Evolutionary conservation across 2,797 vertebrate genomes (phyloP).

Genomic region (Lacerta agilis): DNA sequence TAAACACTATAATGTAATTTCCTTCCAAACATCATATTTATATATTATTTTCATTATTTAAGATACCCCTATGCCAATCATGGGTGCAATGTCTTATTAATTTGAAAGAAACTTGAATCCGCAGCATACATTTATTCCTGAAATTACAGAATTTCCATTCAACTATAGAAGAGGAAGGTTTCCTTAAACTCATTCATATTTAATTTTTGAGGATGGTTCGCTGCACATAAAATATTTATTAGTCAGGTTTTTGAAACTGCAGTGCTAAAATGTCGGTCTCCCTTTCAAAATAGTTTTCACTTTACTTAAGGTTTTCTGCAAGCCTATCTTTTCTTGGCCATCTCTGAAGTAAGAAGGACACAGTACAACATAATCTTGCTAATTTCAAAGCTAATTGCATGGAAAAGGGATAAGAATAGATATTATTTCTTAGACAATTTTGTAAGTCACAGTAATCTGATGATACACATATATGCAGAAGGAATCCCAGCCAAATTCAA

Average conservation of each 20-base stretch:
- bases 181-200: slow-evolving; percentile 72
- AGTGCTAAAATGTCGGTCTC: slow-evolving; percentile 66
- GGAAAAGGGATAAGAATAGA: background rate
- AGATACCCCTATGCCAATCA: slow-evolving; percentile 46
- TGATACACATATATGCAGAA: background rate
- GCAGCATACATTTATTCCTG: slow-evolving; percentile 52
- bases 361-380: background rate
- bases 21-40: slow-evolving; percentile 42
- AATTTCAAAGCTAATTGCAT: background rate
- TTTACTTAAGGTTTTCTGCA: slow-evolving; percentile 56
- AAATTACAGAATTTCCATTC: slow-evolving; percentile 49
- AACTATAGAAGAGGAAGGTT: slow-evolving; percentile 52
- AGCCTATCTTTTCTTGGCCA: slow-evolving; percentile 43
- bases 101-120: slow-evolving; percentile 73
- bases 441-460: background rate
- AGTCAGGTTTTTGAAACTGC: slow-evolving; percentile 63
- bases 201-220: slow-evolving; percentile 74
- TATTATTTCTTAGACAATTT: slow-evolving; percentile 4
- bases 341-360: background rate
- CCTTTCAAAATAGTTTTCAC: slow-evolving; percentile 63
- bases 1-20: slow-evolving; percentile 53
- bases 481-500: background rate
- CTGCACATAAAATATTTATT: slow-evolving; percentile 72
- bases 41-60: slow-evolving; percentile 41
- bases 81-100: slow-evolving; percentile 55